Percentiles rank a stretch among this genome's conserved stretches.
Evolutionary conservation across 1,140 invertebrate genomes (phyloP).

Genomic region (Magallana angulata): DNA sequence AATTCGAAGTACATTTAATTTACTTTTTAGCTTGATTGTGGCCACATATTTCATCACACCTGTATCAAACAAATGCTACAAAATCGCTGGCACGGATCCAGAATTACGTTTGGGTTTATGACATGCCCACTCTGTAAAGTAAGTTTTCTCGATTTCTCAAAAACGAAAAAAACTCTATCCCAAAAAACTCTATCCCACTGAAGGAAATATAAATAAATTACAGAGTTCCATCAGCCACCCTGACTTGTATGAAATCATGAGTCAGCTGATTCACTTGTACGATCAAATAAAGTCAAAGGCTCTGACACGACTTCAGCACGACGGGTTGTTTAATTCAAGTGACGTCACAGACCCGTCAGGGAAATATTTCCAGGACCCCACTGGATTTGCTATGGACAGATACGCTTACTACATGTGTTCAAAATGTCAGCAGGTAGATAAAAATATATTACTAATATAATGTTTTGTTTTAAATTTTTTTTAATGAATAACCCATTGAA

Average conservation of each 20-base stretch:
- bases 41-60: constrained; percentile 96
- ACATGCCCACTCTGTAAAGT: constrained; percentile 98
- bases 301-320: constrained; percentile 96
- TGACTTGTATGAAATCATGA: constrained; percentile 87
- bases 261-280: constrained; percentile 88
- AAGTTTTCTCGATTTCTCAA: constrained; percentile 59
- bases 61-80: constrained; percentile 92
- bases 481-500: too few relatives aligned
- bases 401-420: constrained; percentile 99
- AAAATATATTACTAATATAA: not conserved
- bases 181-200: too few relatives aligned
- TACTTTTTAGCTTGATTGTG: constrained; percentile 89
- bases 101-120: constrained; percentile 97
- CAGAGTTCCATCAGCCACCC: constrained; percentile 90
- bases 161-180: too few relatives aligned
- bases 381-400: constrained; percentile 94
- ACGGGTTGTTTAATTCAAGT: constrained; percentile 89
- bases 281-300: constrained; percentile 96
- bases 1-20: not conserved
- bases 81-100: constrained; percentile 94
- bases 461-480: too few relatives aligned
- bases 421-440: constrained; percentile 94
- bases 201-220: constrained; percentile 17
- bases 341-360: constrained; percentile 85
- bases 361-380: constrained; percentile 87